These are phyloP conservation scores for Asbolus verrucosus DNA, from an alignment of 1,140 invertebrate species.

Conservation along the genomic window DNA sequence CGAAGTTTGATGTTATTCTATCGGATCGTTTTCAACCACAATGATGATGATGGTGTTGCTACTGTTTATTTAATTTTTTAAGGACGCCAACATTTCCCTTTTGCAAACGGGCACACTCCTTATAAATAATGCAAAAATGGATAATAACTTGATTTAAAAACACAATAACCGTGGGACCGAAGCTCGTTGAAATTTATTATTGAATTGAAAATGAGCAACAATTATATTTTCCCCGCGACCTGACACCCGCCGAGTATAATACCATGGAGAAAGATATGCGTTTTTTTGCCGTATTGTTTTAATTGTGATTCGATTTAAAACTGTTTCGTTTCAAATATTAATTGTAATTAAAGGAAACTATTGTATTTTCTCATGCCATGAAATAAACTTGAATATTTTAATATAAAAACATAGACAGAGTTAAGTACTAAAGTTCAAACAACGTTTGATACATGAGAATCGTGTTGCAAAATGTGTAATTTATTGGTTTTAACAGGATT, in stretches of 20 bases:
- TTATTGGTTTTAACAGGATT: no score
- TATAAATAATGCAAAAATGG: slow-evolving; percentile 35
- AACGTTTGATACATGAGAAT: slow-evolving; percentile 28
- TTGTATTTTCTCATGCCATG: slow-evolving; percentile 45
- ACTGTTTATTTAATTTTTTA: no score
- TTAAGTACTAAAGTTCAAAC: slow-evolving; percentile 40
- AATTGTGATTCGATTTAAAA: slow-evolving; percentile 14
- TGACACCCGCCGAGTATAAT: no score
- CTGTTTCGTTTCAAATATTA: slow-evolving; percentile 38
- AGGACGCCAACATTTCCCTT: not conserved
- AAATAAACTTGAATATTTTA: slow-evolving; percentile 42
- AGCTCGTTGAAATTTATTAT: slow-evolving; percentile 29
- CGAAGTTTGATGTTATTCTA: no score
- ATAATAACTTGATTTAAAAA: slow-evolving; percentile 35
- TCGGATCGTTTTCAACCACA: no score
- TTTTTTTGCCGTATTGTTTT: slow-evolving; percentile 35
- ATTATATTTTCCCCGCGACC: slow-evolving; percentile 2
- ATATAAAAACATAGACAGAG: slow-evolving; percentile 14
- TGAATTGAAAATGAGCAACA: slow-evolving; percentile 8
- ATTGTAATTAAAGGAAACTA: slow-evolving; percentile 45
- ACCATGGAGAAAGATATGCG: no score
- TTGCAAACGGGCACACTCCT: slow-evolving; percentile 25
- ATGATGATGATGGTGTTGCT: no score
- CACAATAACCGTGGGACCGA: slow-evolving; percentile 29
- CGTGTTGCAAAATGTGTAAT: slow-evolving; percentile 42